A percentile compares a stretch with the other conserved stretches of the same genome.
Conservation (phyloP, 2,888 invertebrate genomes). For the Sinelater perroti region DNA sequence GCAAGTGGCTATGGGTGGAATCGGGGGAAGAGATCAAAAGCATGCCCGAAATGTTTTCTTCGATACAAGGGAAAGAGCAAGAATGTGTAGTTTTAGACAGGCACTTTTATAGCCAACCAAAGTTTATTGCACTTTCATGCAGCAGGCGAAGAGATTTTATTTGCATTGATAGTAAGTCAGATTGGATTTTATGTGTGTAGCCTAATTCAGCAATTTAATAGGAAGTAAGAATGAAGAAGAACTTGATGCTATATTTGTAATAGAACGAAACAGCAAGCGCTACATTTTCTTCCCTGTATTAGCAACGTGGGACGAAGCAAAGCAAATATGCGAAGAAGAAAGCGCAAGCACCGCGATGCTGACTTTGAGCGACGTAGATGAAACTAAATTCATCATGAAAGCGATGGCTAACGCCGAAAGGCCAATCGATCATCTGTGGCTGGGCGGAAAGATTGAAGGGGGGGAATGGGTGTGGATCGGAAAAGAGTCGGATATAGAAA, state of each 20-base stretch:
- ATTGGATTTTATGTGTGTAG: not conserved
- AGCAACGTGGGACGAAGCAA: constrained; percentile 46
- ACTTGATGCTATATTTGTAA: not conserved
- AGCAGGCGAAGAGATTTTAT: constrained; percentile 65
- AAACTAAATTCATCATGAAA: constrained; percentile 28
- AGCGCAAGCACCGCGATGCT: constrained; percentile 10
- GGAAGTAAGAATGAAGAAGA: not conserved
- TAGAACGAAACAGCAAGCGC: constrained; percentile 41
- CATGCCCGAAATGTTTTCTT: constrained; percentile 40
- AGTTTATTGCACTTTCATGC: constrained; percentile 63
- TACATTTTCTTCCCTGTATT: constrained; percentile 47
- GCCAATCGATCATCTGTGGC: constrained; percentile 61
- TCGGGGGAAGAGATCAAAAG: constrained; percentile 45
- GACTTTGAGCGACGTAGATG: constrained; percentile 16
- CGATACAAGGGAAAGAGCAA: constrained; percentile 48
- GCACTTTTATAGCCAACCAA: constrained; percentile 59
- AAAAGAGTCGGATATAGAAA: constrained; percentile 30
- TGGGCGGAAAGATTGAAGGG: constrained; percentile 59
- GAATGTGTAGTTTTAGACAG: constrained; percentile 64
- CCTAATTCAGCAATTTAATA: not conserved
- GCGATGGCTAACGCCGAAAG: constrained; percentile 26
- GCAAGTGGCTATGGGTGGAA: constrained; percentile 49
- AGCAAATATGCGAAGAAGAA: constrained; percentile 13
- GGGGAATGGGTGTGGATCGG: constrained; percentile 14
- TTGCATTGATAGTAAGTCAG: constrained; percentile 56